Percentiles rank a stretch among this genome's conserved stretches.
Evolutionary conservation across 2,888 invertebrate species (phyloP).

Genomic region (Tholera decimalis): DNA sequence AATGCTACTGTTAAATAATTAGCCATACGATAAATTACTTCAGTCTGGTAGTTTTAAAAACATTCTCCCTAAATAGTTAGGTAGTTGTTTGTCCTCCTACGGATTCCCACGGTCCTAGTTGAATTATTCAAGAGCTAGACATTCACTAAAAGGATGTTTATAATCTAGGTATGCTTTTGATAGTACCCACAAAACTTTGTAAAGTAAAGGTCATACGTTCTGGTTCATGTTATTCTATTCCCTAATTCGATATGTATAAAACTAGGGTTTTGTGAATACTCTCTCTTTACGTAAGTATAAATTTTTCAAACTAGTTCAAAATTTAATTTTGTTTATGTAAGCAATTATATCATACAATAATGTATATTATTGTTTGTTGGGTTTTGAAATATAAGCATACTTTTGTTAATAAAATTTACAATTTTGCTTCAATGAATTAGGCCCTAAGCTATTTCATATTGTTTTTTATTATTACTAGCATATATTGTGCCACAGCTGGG

Average conservation of each 20-base stretch:
- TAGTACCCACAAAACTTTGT: conserved; percentile 22
- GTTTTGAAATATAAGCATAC: too few relatives aligned
- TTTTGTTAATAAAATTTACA: too few relatives aligned
- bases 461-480: too few relatives aligned
- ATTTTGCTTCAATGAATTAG: too few relatives aligned
- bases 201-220: conserved; percentile 14
- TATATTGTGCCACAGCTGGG: too few relatives aligned
- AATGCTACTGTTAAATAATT: too few relatives aligned
- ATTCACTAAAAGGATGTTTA: conserved; percentile 48
- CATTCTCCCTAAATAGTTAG: neutral
- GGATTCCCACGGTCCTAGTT: conserved; percentile 45
- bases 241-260: neutral
- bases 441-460: too few relatives aligned
- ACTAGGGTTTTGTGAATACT: neutral
- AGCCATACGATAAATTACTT: too few relatives aligned
- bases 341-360: too few relatives aligned
- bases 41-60: conserved; percentile 24
- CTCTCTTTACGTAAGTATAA: neutral
- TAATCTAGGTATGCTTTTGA: conserved; percentile 37
- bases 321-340: too few relatives aligned
- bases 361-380: too few relatives aligned
- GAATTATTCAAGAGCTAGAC: conserved; percentile 53
- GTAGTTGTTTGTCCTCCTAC: conserved; percentile 20
- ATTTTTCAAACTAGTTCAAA: neutral
- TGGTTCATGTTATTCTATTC: neutral